Percentiles rank a stretch among this genome's conserved stretches.
These are phyloP conservation scores for Pycnomerus fuliginosus DNA, from an alignment of 2,888 invertebrate species.

Conservation along the genomic window DNA sequence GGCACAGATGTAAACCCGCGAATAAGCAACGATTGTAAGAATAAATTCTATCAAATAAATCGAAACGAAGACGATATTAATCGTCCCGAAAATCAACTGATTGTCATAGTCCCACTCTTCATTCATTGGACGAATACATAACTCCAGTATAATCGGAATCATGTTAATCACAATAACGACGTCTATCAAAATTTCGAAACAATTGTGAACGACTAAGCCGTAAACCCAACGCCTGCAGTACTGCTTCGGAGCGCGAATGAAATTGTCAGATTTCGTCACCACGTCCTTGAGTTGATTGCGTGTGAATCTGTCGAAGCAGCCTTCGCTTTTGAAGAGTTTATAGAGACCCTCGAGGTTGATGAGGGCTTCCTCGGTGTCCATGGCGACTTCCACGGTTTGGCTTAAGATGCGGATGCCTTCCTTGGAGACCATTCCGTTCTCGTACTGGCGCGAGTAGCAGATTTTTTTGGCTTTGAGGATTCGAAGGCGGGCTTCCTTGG, in stretches of 20 bases:
- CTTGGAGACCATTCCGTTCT: slow-evolving; percentile 62
- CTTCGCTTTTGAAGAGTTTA: slow-evolving; percentile 46
- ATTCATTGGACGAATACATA: too few species aligned
- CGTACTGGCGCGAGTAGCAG: slow-evolving; percentile 64
- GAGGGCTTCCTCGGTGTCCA: slow-evolving; percentile 53
- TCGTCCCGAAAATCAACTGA: neutral
- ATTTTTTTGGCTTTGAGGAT: slow-evolving; percentile 64
- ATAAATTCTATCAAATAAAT: neutral
- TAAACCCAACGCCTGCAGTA: neutral
- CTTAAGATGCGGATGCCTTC: slow-evolving; percentile 60
- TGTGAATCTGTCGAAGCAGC: too few species aligned
- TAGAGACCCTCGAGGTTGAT: slow-evolving; percentile 54
- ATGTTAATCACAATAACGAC: neutral
- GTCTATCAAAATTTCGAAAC: neutral
- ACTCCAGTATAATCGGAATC: neutral
- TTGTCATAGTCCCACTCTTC: too few species aligned
- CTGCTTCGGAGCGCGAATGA: neutral
- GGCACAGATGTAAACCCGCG: neutral
- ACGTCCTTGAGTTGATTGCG: too few species aligned
- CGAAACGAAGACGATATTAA: neutral
- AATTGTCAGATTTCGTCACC: too few species aligned
- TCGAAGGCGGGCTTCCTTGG: slow-evolving; percentile 59
- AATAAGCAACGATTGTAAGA: neutral
- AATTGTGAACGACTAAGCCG: neutral
- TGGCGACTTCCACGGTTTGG: slow-evolving; percentile 57